These are phyloP conservation scores for Papilio gigon DNA, from an alignment of 2,888 invertebrate species.

Conservation along the genomic window DNA sequence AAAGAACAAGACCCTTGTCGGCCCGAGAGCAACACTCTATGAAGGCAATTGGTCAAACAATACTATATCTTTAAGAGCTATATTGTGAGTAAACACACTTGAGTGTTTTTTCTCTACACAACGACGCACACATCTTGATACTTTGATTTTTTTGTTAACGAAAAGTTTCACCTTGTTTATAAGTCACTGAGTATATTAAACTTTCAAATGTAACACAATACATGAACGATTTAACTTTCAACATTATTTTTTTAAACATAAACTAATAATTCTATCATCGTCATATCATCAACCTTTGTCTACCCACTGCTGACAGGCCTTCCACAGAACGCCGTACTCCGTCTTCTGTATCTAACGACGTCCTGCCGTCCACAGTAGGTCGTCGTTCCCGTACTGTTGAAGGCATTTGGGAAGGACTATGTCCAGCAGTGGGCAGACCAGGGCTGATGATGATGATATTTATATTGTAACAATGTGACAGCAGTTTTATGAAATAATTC, in stretches of 20 bases:
- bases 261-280: background rate
- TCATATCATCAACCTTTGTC: too few relatives aligned
- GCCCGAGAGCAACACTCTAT: constrained; percentile 53
- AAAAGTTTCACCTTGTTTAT: background rate
- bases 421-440: too few relatives aligned
- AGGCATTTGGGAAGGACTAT: too few relatives aligned
- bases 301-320: too few relatives aligned
- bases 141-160: constrained; percentile 45
- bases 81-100: constrained; percentile 79
- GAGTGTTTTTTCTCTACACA: constrained; percentile 56
- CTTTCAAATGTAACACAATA: background rate
- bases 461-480: background rate
- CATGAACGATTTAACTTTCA: background rate
- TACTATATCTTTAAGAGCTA: constrained; percentile 65
- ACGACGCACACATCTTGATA: constrained; percentile 59
- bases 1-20: constrained; percentile 64
- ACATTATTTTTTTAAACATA: background rate
- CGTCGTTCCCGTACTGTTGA: too few relatives aligned
- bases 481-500: background rate
- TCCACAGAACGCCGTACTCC: too few relatives aligned
- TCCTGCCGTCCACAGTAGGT: too few relatives aligned
- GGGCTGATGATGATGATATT: too few relatives aligned
- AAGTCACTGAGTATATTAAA: background rate
- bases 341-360: too few relatives aligned
- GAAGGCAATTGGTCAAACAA: constrained; percentile 68